phyloP scores from a whole-genome alignment of 2,113 vertebrate species.

The Heptranchias perlo region DNA sequence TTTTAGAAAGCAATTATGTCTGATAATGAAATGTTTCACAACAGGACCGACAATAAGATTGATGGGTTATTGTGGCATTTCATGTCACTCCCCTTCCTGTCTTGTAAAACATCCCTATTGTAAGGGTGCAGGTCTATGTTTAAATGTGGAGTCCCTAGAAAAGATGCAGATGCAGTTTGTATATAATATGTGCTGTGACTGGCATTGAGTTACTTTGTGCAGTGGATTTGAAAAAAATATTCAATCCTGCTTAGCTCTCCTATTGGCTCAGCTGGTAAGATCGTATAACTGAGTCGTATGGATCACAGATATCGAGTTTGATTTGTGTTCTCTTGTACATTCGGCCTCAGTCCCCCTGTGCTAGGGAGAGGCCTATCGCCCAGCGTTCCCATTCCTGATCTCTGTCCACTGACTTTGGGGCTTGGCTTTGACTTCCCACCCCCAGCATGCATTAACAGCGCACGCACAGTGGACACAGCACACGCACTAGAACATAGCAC shows the following conservation, averaged over 20 bases:
- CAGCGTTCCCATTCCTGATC: not conserved
- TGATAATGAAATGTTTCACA: slow-evolving; percentile 27
- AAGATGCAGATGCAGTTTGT: not conserved
- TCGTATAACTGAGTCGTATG: not conserved
- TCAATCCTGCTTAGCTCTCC: not conserved
- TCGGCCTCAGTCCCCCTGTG: not conserved
- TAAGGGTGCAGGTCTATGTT: not conserved
- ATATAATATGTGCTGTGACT: not conserved
- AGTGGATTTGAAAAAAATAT: not conserved
- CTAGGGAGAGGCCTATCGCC: not conserved
- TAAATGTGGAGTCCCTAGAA: not conserved
- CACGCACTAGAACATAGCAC: too few relatives aligned
- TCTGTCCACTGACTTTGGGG: not conserved
- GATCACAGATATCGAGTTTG: not conserved
- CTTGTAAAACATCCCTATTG: not conserved
- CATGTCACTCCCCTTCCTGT: not conserved
- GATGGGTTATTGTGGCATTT: not conserved
- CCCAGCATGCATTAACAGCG: too few relatives aligned
- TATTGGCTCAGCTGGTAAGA: not conserved
- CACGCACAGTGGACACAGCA: too few relatives aligned
- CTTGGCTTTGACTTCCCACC: not conserved
- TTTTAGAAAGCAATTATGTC: slow-evolving; percentile 26
- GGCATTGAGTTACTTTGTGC: not conserved
- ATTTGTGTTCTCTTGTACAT: not conserved
- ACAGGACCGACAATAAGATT: not conserved